A percentile compares a stretch with the other conserved stretches of the same genome.
Evolutionary conservation across 2,888 invertebrate species (phyloP).

Genomic region (Teinopalpus imperialis): DNA sequence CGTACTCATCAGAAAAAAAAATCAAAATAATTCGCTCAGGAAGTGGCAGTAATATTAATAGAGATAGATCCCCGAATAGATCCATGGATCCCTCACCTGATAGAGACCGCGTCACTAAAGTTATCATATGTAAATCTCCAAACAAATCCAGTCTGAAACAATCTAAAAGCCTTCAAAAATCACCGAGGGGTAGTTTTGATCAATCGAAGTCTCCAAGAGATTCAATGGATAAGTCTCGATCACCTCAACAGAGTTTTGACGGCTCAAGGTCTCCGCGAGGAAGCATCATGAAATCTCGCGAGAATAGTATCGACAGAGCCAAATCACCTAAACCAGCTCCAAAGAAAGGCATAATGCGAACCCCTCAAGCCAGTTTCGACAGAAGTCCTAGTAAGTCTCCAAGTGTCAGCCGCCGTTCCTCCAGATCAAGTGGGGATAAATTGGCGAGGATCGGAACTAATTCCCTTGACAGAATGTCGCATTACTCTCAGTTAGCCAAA

Average conservation of each 20-base stretch:
- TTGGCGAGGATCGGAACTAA: conserved; percentile 73
- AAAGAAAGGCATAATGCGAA: conserved; percentile 77
- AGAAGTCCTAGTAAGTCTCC: conserved; percentile 74
- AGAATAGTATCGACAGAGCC: conserved; percentile 67
- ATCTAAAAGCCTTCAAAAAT: conserved; percentile 65
- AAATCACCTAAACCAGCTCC: conserved; percentile 74
- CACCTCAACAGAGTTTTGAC: conserved; percentile 82
- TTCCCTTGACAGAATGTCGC: conserved; percentile 72
- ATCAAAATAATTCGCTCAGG: conserved; percentile 79
- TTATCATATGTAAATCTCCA: conserved; percentile 76
- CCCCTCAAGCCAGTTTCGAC: conserved; percentile 75
- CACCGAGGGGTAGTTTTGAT: conserved; percentile 80
- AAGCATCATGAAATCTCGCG: conserved; percentile 74
- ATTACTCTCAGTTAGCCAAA: conserved; percentile 75
- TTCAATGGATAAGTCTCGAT: conserved; percentile 80
- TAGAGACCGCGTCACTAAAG: conserved; percentile 72
- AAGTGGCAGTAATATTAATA: conserved; percentile 74
- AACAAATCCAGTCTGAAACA: conserved; percentile 74
- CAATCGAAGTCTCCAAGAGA: conserved; percentile 76
- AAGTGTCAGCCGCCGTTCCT: conserved; percentile 66
- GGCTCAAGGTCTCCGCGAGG: conserved; percentile 71
- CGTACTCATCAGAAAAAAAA: conserved; percentile 54
- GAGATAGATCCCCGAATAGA: conserved; percentile 69
- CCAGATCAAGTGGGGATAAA: conserved; percentile 67
- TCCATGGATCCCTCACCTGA: conserved; percentile 59